A percentile compares a stretch with the other conserved stretches of the same genome.
phyloP scores from a whole-genome alignment of 2,888 invertebrate species.

The Marasmarcha lunaedactyla region DNA sequence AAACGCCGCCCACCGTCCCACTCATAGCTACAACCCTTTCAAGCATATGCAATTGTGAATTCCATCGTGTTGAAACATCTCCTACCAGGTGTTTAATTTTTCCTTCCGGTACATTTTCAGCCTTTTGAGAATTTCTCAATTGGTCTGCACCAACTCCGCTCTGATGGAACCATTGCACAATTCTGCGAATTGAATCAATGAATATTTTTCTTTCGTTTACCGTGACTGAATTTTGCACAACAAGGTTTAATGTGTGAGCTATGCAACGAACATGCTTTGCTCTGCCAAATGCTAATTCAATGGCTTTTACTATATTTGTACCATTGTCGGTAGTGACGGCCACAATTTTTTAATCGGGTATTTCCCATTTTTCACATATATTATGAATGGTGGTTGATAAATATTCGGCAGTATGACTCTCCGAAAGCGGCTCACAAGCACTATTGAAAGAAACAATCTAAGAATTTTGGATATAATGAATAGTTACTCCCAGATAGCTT shows the following conservation, averaged over 20 bases:
- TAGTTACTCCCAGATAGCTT: conserved; percentile 13
- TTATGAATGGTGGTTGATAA: conserved; percentile 12
- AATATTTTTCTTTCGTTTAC: conserved; percentile 16
- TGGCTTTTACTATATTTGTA: conserved; percentile 18
- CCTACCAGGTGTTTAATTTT: conserved; percentile 20
- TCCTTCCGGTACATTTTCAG: conserved; percentile 18
- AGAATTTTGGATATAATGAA: conserved; percentile 19
- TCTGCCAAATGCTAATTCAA: conserved; percentile 18
- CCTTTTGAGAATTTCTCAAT: conserved; percentile 18
- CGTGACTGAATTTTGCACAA: conserved; percentile 17
- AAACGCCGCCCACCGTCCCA: conserved; percentile 16
- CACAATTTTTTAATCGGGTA: conserved; percentile 17
- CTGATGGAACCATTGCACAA: conserved; percentile 20
- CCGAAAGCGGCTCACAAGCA: conserved; percentile 18
- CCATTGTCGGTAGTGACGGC: conserved; percentile 18
- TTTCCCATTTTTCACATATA: conserved; percentile 17
- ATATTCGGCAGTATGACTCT: conserved; percentile 19
- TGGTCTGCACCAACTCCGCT: conserved; percentile 20
- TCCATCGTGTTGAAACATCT: conserved; percentile 25
- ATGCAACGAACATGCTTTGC: conserved; percentile 20
- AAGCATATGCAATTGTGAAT: conserved; percentile 18
- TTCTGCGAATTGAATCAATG: conserved; percentile 20
- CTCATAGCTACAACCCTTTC: conserved; percentile 16
- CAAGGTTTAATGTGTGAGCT: conserved; percentile 21
- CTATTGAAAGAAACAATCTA: conserved; percentile 18